phyloP scores from a whole-genome alignment of 1,140 invertebrate genomes.

The Trachymyrmex septentrionalis region DNA sequence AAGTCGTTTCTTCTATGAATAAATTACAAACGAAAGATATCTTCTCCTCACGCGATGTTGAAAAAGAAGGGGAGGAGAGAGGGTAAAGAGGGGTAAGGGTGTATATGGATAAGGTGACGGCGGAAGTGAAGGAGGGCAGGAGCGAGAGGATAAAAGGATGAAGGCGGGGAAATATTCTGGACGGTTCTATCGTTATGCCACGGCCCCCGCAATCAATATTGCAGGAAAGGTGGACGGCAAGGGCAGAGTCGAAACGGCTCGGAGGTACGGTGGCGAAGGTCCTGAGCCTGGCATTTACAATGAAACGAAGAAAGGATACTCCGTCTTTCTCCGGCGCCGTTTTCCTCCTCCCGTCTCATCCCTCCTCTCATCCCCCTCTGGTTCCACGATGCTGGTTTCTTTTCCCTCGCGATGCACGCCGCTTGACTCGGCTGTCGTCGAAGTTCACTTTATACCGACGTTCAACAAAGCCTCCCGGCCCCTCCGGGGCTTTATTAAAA shows the following conservation, averaged over 20 bases:
- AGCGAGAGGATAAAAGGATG: conserved; percentile 32
- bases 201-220: conserved; percentile 77
- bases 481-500: conserved; percentile 83
- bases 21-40: conserved; percentile 57
- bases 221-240: conserved; percentile 75
- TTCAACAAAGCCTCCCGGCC: conserved; percentile 81
- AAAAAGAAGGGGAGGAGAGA: neutral
- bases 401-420: conserved; percentile 60
- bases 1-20: conserved; percentile 41
- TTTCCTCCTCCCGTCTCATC: conserved; percentile 31
- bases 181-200: conserved; percentile 76
- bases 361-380: neutral
- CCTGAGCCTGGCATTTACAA: conserved; percentile 76
- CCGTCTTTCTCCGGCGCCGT: conserved; percentile 65
- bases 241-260: conserved; percentile 53
- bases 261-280: conserved; percentile 66
- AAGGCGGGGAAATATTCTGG: conserved; percentile 73
- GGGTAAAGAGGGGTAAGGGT: neutral
- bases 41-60: neutral
- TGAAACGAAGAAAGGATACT: conserved; percentile 77
- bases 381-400: conserved; percentile 33
- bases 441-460: conserved; percentile 83
- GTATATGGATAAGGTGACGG: conserved; percentile 53
- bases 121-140: conserved; percentile 60
- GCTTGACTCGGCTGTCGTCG: conserved; percentile 81